Evolutionary conservation across 1,140 invertebrate genomes (phyloP), one percentile per base, ranked within the genome.

Genomic region (Saccostrea glomerata): DNA sequence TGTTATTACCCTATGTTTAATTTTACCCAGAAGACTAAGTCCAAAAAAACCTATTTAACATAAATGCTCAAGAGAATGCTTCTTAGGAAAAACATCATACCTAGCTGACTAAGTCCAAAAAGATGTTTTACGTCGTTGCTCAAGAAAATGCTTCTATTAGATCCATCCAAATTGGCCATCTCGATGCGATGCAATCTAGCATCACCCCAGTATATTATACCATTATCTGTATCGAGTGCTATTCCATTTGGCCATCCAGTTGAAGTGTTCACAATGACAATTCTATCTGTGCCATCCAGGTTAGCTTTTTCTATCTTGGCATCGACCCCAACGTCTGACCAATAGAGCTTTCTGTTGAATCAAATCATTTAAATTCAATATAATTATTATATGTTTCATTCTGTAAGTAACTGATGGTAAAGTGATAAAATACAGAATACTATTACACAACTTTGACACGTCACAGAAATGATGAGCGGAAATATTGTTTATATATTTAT

Each of bases 171-270:
- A 70, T 93, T 92, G 15, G 91, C 88, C 82, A 91, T 96, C 96
- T 93, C 90, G 6, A 94, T 94, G 60, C 92, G 92, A 88, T 95
- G 94, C 40, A 89, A 92, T 55, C 92, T 92, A 47, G 98, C 98
- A 95, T 99, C 99, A 0, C 98, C 97, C 97, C 98, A 99, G 94
- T 98, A 99, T 0, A 99, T 94, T 56, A 97, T 97, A 92, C 98
- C 94, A 0, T 97, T 97, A 93, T 97, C 97, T 23, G 84, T 66
- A 97, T 97, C 93, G 95, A 97, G 97, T 12, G 95, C 95, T 0
- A 97, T 89, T 82, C 96, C 96, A 92, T 97, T 97, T 9, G 96
- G 96, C 60, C 96, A 94, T 36, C 92, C 93, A 0, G 97, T 95
- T 13, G 77, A 77, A 4, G 84, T 54, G 17, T 87, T 47, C 13